phyloP scores from a whole-genome alignment of 2,888 invertebrate genomes.

The Gymnocheta viridis region DNA sequence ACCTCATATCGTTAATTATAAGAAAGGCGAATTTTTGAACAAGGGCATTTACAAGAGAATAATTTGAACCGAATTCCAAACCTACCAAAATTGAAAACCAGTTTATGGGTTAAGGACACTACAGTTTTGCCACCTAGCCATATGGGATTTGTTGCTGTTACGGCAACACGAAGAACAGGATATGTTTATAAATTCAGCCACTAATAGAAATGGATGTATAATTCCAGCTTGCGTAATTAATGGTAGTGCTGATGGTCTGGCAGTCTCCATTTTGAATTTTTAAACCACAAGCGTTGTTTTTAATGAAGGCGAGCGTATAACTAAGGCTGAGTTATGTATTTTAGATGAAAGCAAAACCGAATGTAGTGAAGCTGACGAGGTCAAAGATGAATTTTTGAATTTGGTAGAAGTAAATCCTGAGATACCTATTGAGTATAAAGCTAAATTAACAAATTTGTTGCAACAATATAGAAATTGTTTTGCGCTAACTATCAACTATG shows the following conservation, averaged over 20 bases:
- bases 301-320: not conserved
- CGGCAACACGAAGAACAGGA: no score
- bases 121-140: no score
- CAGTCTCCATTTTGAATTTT: slow-evolving; percentile 14
- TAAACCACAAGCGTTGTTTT: not conserved
- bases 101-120: no score
- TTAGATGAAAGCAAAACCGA: not conserved
- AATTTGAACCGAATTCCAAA: no score
- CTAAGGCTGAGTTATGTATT: not conserved
- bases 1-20: not conserved
- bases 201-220: slow-evolving; percentile 19
- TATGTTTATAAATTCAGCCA: not conserved
- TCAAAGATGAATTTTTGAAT: not conserved
- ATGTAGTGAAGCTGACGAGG: no score
- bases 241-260: no score
- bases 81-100: no score
- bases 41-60: no score
- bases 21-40: no score
- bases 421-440: not conserved
- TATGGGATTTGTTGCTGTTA: no score
- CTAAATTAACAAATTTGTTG: not conserved
- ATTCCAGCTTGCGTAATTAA: slow-evolving; percentile 24
- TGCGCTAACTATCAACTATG: slow-evolving; percentile 20
- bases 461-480: slow-evolving; percentile 17
- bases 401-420: not conserved